These are phyloP conservation scores for Hylomyscus alleni DNA, from an alignment of 2,797 vertebrate species.

Conservation along the genomic window DNA sequence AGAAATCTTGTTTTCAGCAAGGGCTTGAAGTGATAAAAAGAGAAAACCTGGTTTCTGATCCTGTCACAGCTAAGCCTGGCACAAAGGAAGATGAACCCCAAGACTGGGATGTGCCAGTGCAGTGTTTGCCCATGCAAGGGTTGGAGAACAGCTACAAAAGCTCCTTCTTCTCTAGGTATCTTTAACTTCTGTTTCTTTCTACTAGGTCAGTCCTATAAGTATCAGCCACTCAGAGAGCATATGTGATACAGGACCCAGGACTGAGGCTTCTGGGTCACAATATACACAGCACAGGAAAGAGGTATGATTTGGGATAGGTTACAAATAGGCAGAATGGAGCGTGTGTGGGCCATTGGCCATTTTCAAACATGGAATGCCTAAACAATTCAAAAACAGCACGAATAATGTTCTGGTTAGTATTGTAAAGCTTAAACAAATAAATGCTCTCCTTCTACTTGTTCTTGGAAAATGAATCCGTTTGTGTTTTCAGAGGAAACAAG, in stretches of 20 bases:
- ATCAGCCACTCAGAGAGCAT: too few species aligned
- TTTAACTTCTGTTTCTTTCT: neutral
- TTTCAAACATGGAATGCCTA: slow-evolving; percentile 8
- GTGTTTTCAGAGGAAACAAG: slow-evolving; percentile 57
- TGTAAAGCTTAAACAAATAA: slow-evolving; percentile 76
- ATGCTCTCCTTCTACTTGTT: slow-evolving; percentile 28
- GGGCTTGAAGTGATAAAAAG: neutral
- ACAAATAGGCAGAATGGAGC: neutral
- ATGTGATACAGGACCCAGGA: neutral
- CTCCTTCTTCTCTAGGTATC: neutral
- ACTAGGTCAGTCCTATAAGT: neutral
- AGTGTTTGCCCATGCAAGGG: neutral
- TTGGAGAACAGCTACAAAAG: neutral
- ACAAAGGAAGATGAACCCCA: accelerated
- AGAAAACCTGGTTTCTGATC: neutral
- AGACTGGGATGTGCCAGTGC: accelerated
- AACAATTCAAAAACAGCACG: slow-evolving; percentile 36
- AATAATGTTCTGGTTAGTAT: slow-evolving; percentile 49
- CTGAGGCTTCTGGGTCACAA: neutral
- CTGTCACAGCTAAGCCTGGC: neutral
- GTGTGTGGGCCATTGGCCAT: neutral
- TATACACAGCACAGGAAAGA: neutral
- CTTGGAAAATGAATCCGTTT: slow-evolving; percentile 37
- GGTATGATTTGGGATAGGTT: neutral
- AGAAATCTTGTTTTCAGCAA: neutral